phyloP scores from a whole-genome alignment of 2,888 invertebrate genomes.

The Athripsodes cinereus region DNA sequence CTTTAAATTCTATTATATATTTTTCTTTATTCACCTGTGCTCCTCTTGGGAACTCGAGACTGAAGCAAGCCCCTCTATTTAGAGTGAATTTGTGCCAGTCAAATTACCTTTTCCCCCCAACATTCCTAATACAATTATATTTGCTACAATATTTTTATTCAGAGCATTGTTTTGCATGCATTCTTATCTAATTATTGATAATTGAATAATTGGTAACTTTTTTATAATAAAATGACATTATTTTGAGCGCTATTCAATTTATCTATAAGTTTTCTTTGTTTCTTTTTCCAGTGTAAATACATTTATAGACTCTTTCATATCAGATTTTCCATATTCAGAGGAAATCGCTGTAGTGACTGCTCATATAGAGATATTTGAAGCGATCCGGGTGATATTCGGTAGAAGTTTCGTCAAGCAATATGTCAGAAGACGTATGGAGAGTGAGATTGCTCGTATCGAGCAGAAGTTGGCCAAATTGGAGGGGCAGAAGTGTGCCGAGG shows the following conservation, averaged over 20 bases:
- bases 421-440: conserved; percentile 52
- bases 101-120: too few relatives aligned
- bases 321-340: conserved; percentile 49
- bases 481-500: conserved; percentile 47
- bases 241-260: too few relatives aligned
- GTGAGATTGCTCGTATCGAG: conserved; percentile 54
- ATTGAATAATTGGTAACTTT: background rate
- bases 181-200: background rate
- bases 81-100: too few relatives aligned
- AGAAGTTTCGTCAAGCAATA: conserved; percentile 52
- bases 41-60: too few relatives aligned
- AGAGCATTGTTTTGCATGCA: too few relatives aligned
- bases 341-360: conserved; percentile 27
- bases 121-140: too few relatives aligned
- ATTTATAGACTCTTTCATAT: conserved; percentile 47
- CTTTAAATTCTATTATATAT: too few relatives aligned
- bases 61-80: too few relatives aligned
- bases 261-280: conserved; percentile 6
- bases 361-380: conserved; percentile 47
- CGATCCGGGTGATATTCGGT: conserved; percentile 61
- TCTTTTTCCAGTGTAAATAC: conserved; percentile 49
- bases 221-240: background rate
- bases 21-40: too few relatives aligned
- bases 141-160: too few relatives aligned
- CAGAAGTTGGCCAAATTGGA: conserved; percentile 54